These are phyloP conservation scores for Theretra japonica DNA, from an alignment of 2,888 invertebrate species.

Conservation along the genomic window DNA sequence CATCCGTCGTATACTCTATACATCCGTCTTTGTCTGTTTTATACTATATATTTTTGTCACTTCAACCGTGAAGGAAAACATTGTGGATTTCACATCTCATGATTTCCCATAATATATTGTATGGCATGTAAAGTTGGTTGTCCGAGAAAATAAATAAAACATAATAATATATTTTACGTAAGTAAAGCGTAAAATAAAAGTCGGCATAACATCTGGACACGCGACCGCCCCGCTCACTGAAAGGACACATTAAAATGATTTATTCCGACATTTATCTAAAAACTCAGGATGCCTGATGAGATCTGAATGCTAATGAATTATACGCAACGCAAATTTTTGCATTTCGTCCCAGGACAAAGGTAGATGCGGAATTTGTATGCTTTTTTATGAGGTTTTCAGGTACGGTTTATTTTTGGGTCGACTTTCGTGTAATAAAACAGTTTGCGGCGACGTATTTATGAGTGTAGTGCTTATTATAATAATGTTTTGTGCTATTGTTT, in stretches of 20 bases:
- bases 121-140: too few relatives aligned
- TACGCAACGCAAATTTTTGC: slow-evolving; percentile 12
- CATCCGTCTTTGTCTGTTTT: too few relatives aligned
- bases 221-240: neutral
- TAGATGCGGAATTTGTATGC: neutral
- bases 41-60: too few relatives aligned
- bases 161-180: neutral
- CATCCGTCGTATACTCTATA: too few relatives aligned
- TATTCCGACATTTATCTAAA: slow-evolving; percentile 50
- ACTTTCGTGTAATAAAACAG: neutral
- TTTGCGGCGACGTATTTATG: too few relatives aligned
- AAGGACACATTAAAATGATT: slow-evolving; percentile 54
- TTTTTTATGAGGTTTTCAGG: slow-evolving; percentile 20
- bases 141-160: neutral
- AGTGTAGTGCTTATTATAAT: neutral
- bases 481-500: neutral
- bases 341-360: slow-evolving; percentile 11
- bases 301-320: slow-evolving; percentile 47
- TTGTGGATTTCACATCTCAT: too few relatives aligned
- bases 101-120: too few relatives aligned
- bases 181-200: neutral
- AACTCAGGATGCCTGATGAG: slow-evolving; percentile 42
- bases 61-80: too few relatives aligned
- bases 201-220: slow-evolving; percentile 3
- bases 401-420: slow-evolving; percentile 3